phyloP scores from a whole-genome alignment of 2,888 invertebrate species.

The Cantharis flavilabris region DNA sequence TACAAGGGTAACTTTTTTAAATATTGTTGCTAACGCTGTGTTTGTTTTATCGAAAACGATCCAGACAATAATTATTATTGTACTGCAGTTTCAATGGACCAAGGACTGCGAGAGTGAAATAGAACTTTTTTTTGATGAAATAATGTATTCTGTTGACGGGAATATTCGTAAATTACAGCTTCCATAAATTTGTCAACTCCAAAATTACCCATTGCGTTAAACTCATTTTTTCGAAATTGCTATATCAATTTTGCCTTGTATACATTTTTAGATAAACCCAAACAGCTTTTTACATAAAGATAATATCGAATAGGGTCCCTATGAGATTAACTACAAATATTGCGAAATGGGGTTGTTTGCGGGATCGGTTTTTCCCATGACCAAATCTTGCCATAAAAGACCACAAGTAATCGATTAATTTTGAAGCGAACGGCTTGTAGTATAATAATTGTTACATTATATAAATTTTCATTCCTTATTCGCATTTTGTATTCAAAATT shows the following conservation, averaged over 20 bases:
- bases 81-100: background rate
- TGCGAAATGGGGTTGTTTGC: slow-evolving; percentile 5
- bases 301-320: background rate
- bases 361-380: slow-evolving; percentile 8
- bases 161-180: too few relatives aligned
- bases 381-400: background rate
- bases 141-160: background rate
- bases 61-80: background rate
- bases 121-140: background rate
- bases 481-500: background rate
- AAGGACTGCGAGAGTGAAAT: background rate
- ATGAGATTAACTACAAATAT: background rate
- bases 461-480: background rate
- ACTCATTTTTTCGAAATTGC: background rate
- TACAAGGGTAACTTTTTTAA: background rate
- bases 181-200: background rate
- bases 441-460: background rate
- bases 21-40: background rate
- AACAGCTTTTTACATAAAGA: background rate
- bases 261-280: background rate
- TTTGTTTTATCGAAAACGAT: background rate
- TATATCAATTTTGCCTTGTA: background rate
- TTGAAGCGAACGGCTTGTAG: background rate
- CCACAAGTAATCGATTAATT: background rate
- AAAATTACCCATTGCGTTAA: background rate